Percentiles rank a stretch among this genome's conserved stretches.
Evolutionary conservation across 2,888 invertebrate genomes (phyloP).

Genomic region (Cacoxenus indagator): DNA sequence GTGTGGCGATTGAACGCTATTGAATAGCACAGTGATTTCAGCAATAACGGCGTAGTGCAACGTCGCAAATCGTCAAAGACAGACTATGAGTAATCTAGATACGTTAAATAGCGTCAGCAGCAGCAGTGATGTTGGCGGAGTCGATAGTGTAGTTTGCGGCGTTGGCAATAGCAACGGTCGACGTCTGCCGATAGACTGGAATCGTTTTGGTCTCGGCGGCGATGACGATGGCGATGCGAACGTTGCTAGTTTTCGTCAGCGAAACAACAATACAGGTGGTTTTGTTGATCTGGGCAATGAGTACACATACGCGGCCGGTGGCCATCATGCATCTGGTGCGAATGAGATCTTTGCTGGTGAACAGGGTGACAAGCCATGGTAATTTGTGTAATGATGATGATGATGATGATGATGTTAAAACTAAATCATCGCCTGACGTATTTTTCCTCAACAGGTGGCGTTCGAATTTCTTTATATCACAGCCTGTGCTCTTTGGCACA

Average conservation of each 20-base stretch:
- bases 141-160: conserved; percentile 16
- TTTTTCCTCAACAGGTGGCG: conserved; percentile 83
- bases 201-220: conserved; percentile 63
- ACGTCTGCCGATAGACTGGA: conserved; percentile 66
- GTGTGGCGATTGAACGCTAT: conserved; percentile 22
- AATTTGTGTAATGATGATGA: conserved; percentile 17
- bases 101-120: neutral
- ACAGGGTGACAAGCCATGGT: conserved; percentile 77
- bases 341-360: conserved; percentile 94
- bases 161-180: conserved; percentile 39
- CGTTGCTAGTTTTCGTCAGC: conserved; percentile 70
- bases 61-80: conserved; percentile 7
- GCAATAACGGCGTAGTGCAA: conserved; percentile 28
- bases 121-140: neutral
- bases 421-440: neutral
- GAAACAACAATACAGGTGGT: conserved; percentile 77
- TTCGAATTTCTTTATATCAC: conserved; percentile 95
- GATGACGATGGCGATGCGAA: conserved; percentile 70
- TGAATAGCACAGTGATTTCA: conserved; percentile 25
- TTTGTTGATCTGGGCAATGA: conserved; percentile 83
- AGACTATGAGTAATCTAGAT: neutral
- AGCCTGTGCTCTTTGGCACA: conserved; percentile 95
- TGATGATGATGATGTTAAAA: neutral
- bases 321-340: conserved; percentile 87
- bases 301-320: conserved; percentile 83